Base-by-base conservation (phyloP, 2,113 vertebrate species). In the Poeciliopsis retropinna region DNA sequence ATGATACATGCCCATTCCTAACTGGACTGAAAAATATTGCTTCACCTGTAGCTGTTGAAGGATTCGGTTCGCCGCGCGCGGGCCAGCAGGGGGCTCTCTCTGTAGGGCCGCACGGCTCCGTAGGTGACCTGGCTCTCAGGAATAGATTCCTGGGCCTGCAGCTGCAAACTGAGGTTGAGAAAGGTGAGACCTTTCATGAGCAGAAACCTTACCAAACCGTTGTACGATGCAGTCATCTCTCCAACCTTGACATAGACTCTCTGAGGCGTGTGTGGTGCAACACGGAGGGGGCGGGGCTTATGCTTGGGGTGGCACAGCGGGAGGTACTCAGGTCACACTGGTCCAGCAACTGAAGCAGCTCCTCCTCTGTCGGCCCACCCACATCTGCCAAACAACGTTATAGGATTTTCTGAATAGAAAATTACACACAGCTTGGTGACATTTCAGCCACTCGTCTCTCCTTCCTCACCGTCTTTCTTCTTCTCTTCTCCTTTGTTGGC, bases 271-370 rank as follows among this genome's bases (percentile, higher is more conserved):
- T 95, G 77, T 97, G 96, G 88, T 99, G 96, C 82, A 98, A 91
- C 44, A 99, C 93, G 0, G 98, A 99, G 3, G 98, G 96, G 72
- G 98, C 98, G 0, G 98, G 98, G 85, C 98, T 99, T 62, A 99
- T 98, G 88, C 96, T 99, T 22, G 98, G 98, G 0, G 98, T 99
- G 3, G 96, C 97, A 69, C 98, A 99, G 80, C 98, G 97, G 19
- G 98, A 99, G 0, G 98, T 94, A 84, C 98, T 99, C 83, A 99
- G 89, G 81, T 99, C 98, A 81, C 98, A 99, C 83, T 99, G 98
- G 86, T 99, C 98, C 85, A 99, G 89, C 78, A 99, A 85, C 87
- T 96, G 97, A 62, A 99, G 95, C 25, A 99, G 92, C 87, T 99
- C 98, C 83, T 97, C 97, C 84, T 99, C 98, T 1, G 97, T 96